These are phyloP conservation scores for Sternarchorhynchus goeldii DNA, from an alignment of 2,797 vertebrate genomes.

Conservation along the genomic window DNA sequence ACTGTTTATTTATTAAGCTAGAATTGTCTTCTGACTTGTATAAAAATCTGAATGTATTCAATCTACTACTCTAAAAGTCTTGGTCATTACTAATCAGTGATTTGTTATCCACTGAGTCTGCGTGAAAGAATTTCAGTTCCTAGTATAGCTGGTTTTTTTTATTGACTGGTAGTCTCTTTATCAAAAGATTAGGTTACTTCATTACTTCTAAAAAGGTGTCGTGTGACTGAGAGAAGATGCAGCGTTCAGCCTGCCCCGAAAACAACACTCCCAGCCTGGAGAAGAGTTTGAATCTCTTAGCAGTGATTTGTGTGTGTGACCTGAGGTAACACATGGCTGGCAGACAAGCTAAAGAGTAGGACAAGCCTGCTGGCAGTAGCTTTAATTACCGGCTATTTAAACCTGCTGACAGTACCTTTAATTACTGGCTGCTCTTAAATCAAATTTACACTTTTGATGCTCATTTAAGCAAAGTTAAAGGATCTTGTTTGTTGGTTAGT, in stretches of 20 bases:
- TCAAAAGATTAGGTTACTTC: too few species aligned
- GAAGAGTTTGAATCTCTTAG: conserved; percentile 18
- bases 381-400: conserved; percentile 11
- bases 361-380: neutral
- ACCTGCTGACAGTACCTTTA: too few species aligned
- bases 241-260: neutral
- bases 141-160: too few species aligned
- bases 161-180: too few species aligned
- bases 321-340: conserved; percentile 46
- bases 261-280: neutral
- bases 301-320: conserved; percentile 13
- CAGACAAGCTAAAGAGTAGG: conserved; percentile 21
- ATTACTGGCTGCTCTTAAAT: conserved; percentile 37
- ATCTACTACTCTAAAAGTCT: neutral
- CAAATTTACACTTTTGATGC: neutral
- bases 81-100: neutral
- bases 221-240: neutral
- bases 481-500: neutral
- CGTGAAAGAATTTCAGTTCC: neutral
- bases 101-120: neutral
- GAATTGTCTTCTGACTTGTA: too few species aligned
- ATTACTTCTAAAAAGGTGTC: too few species aligned
- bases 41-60: too few species aligned
- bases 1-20: too few species aligned
- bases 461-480: neutral